A percentile compares a stretch with the other conserved stretches of the same genome.
These are phyloP conservation scores for Cyprinella venusta DNA, from an alignment of 2,797 vertebrate species.

Conservation along the genomic window DNA sequence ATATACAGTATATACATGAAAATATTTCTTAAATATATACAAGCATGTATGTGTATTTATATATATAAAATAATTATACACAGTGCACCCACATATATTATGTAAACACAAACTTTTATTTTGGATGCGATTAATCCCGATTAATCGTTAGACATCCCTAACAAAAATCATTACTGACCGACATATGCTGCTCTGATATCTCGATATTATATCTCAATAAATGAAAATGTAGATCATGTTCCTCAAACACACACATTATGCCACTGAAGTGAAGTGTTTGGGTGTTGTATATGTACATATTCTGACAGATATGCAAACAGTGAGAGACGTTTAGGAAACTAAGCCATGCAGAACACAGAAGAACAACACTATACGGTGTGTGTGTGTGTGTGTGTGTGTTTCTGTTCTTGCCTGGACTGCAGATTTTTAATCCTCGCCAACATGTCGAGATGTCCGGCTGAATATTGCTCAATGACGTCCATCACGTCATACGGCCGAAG, in stretches of 20 bases:
- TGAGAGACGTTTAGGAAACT: slow-evolving; percentile 53
- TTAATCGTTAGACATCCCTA: no score
- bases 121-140: no score
- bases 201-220: background rate
- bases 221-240: background rate
- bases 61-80: no score
- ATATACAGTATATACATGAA: no score
- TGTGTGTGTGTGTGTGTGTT: slow-evolving; percentile 34
- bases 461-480: slow-evolving; percentile 99
- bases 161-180: background rate
- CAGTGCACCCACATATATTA: no score
- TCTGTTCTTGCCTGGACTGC: slow-evolving; percentile 91
- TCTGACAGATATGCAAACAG: slow-evolving; percentile 16
- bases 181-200: background rate
- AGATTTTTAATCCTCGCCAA: slow-evolving; percentile 97
- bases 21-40: no score
- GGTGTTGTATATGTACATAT: background rate
- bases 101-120: no score
- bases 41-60: no score
- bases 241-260: slow-evolving; percentile 6
- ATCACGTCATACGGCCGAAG: slow-evolving; percentile 96
- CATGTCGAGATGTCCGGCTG: slow-evolving; percentile 98
- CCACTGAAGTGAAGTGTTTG: background rate
- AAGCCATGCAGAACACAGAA: slow-evolving; percentile 11
- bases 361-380: background rate